Evolutionary conservation across 2,797 vertebrate genomes (phyloP).

Genomic region (Alectoris magna): DNA sequence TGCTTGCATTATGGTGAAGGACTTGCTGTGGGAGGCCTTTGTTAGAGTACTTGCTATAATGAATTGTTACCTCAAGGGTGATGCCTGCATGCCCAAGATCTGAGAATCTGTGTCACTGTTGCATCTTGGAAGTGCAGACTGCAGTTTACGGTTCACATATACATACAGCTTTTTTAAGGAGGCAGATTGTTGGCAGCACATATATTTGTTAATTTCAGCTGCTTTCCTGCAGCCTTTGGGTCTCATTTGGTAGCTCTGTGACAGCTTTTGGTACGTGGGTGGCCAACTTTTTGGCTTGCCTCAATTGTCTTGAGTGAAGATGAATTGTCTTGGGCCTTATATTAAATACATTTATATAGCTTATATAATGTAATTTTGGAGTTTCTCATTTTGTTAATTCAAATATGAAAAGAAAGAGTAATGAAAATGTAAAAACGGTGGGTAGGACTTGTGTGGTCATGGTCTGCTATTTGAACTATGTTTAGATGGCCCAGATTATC

Average conservation of each 20-base stretch:
- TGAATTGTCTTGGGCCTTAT: no score
- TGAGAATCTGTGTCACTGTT: background rate
- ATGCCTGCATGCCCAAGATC: background rate
- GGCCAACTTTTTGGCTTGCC: no score
- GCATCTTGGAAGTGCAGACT: background rate
- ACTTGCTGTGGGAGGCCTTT: background rate
- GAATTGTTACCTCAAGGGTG: background rate
- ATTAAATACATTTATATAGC: no score
- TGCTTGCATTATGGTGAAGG: background rate
- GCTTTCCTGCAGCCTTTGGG: background rate
- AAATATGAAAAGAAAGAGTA: no score
- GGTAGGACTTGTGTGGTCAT: background rate
- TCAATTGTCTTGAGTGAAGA: no score
- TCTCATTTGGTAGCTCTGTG: background rate
- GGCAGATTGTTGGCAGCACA: background rate
- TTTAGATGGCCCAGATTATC: background rate
- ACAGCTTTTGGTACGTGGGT: background rate
- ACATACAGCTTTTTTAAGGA: background rate
- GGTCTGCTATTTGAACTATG: background rate
- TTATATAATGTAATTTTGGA: no score
- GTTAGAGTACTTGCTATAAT: background rate
- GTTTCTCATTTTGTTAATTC: no score
- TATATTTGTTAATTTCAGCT: background rate
- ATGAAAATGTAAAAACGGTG: no score
- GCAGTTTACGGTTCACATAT: background rate